Base-by-base conservation (phyloP, 2,797 vertebrate genomes). In the Agapornis canus region DNA sequence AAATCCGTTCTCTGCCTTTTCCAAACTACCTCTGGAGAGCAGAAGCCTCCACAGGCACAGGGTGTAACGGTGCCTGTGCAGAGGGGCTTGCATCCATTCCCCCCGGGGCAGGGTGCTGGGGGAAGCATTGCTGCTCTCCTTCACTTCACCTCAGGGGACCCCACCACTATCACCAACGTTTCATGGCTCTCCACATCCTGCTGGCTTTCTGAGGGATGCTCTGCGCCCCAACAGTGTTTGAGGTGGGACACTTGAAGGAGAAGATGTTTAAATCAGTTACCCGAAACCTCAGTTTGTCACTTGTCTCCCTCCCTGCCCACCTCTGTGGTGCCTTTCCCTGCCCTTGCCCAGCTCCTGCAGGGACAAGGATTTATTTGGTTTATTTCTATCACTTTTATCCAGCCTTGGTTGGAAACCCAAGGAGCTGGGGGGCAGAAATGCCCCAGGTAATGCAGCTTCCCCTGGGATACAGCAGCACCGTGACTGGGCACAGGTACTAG, bases 51-150 rank as follows among this genome's bases (percentile, higher is more conserved):
- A 1, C 29, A 39, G 61, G 37, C 69, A 40, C 26, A 23, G 21
- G 48, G 52, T 13, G 25, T 4, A 6, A 27, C 0, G 9, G 25
- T 61, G 29, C 19, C 65, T 8, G 20, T 4, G 37, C 32, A 18
- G 31, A 22, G 8, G 42, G 43, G 52, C 45, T 83, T 21, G 32
- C 40, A n/a, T 21, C 51, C 12, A 0, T 17, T 27, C 2, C 39
- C 35, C 22, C 23, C 0, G 0, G 0, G 14, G 32, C 27, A 57
- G 39, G 51, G 35, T 48, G 26, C 66, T 61, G 66, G 21, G 52
- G 39, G 83, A 52, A 61, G 57, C 66, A 21, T 25, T 25, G 18
- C 45, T 61, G 45, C 56, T 70, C 43, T 78, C 69, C 21, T 35
- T 27, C n/a, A 5, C 37, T 39, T 47, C 47, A 39, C 51, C n/a